Evolutionary conservation across 2,888 invertebrate genomes (phyloP), one percentile per base, ranked within the genome.

Genomic region (Euplagia quadripunctaria): DNA sequence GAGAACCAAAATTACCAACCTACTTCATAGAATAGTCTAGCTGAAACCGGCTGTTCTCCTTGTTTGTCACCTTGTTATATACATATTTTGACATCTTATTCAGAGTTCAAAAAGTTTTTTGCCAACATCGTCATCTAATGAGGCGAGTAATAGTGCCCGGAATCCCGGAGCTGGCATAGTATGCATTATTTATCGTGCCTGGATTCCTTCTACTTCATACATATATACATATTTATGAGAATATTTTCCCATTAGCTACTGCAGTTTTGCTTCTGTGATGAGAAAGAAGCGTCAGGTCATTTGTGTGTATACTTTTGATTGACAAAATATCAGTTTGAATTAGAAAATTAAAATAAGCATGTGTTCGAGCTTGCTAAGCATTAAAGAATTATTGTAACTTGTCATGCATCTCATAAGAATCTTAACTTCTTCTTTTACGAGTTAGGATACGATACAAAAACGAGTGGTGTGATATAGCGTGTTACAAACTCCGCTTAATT

Each of bases 211-310:
- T 70, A 55, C 49, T 20, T 66, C 20, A 65, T 70, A 58, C 58
- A 70, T 72, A 58, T 52, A 74, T 79, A 70, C 71, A 58, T 52
- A 74, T 79, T 49, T 70, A 64, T 52, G 17, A 66, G 41, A 41
- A 65, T 46, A 51, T 73, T 51, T 70, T 31, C 58, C 58, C 16
- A 69, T 69, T 63, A 69, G 63, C 43, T 41, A 61, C 58, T 61
- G 52, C 42, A 20, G 58, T 14, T 41, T 58, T 20, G 58, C 65
- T 65, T 43, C 42, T 64, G 41, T 17, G n/a, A 65, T 49, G n/a
- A 14, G 46, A 12, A 49, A 17, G 1, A 31, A 31, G 31, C n/a
- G n/a, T n/a, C 7, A 43, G 65, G 0, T 46, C 42, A 9, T 46
- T 11, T 11, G 58, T 58, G 20, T 58, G 12, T 58, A 58, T 58